A percentile compares a stretch with the other conserved stretches of the same genome.
These are phyloP conservation scores for Elaphurus davidianus DNA, from an alignment of 2,113 vertebrate species.

Conservation along the genomic window DNA sequence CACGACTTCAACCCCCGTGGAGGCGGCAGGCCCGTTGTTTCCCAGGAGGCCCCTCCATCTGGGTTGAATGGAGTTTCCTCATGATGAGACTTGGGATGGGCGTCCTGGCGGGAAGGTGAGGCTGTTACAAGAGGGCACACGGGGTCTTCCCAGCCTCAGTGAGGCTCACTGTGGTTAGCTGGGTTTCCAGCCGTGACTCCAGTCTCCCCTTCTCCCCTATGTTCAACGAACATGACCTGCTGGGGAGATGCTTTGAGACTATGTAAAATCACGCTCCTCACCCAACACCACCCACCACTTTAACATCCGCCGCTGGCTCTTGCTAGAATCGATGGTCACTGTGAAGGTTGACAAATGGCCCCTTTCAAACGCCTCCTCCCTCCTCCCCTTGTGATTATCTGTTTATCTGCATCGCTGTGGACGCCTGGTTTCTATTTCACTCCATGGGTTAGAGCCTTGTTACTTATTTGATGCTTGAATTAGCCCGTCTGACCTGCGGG, in stretches of 20 bases:
- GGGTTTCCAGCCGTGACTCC: accelerated
- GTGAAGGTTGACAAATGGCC: neutral
- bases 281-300: too few relatives aligned
- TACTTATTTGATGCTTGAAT: neutral
- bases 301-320: neutral
- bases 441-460: accelerated
- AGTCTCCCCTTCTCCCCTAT: accelerated
- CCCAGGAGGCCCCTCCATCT: accelerated
- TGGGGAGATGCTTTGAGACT: neutral
- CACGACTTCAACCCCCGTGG: accelerated
- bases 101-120: neutral
- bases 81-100: accelerated
- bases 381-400: neutral
- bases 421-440: accelerated
- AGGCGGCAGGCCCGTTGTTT: neutral
- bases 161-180: accelerated
- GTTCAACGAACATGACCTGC: accelerated
- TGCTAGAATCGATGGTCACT: neutral
- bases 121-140: accelerated
- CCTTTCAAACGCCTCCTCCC: neutral
- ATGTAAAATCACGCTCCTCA: too few relatives aligned
- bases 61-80: neutral
- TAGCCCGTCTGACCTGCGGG: neutral
- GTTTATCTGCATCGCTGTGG: neutral
- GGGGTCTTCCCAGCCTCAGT: accelerated